These are phyloP conservation scores for Scaptomyza tumidula DNA, from an alignment of 2,888 invertebrate genomes.

Conservation along the genomic window DNA sequence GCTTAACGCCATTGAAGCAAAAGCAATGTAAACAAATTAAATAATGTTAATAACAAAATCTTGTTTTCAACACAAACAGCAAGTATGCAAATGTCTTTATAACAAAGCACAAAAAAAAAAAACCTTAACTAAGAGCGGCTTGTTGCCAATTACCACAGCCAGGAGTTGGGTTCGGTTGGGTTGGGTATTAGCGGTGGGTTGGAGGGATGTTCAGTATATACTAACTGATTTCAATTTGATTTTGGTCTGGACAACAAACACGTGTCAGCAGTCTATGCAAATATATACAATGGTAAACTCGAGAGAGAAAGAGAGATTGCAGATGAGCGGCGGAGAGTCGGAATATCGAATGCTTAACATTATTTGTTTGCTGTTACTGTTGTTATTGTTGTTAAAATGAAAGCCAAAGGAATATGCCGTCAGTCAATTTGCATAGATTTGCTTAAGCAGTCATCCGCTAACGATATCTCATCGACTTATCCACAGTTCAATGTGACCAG, in stretches of 20 bases:
- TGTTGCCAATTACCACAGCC: conserved; percentile 30
- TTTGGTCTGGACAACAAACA: conserved; percentile 11
- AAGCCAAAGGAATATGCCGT: conserved; percentile 47
- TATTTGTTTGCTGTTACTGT: conserved; percentile 8
- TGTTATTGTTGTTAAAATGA: conserved; percentile 31
- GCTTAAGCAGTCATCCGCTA: conserved; percentile 18
- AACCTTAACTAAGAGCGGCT: conserved; percentile 56
- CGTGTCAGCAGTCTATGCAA: conserved; percentile 28
- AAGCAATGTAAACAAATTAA: conserved; percentile 74
- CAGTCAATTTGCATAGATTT: conserved; percentile 62
- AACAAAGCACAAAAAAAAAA: conserved; percentile 29
- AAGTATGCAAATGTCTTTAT: conserved; percentile 76
- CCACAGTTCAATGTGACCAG: neutral
- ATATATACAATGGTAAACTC: conserved; percentile 12
- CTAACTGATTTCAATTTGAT: conserved; percentile 11
- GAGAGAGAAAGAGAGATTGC: conserved; percentile 2
- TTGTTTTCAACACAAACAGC: conserved; percentile 77
- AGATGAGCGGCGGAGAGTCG: conserved; percentile 1
- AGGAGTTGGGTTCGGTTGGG: neutral
- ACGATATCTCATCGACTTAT: conserved; percentile 13
- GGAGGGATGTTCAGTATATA: neutral
- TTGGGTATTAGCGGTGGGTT: neutral
- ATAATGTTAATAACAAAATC: conserved; percentile 78
- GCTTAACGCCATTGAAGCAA: conserved; percentile 33
- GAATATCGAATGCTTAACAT: conserved; percentile 15